phyloP scores from a whole-genome alignment of 2,888 invertebrate genomes.

The Steinernema hermaphroditum region DNA sequence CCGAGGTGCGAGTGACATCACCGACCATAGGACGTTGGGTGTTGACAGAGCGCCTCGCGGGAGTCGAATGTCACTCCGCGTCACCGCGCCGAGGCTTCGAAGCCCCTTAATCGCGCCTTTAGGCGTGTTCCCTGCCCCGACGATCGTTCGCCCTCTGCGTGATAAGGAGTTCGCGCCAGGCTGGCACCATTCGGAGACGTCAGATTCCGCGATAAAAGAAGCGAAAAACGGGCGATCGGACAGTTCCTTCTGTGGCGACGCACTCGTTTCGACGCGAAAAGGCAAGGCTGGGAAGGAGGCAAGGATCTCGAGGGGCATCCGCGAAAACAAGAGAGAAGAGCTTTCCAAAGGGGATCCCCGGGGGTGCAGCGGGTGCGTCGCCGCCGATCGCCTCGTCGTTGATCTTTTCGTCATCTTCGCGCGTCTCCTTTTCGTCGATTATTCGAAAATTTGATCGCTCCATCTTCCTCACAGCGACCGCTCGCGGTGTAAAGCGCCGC shows the following conservation, averaged over 20 bases:
- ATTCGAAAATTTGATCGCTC: constrained; percentile 13
- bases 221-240: constrained; percentile 11
- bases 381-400: constrained; percentile 9
- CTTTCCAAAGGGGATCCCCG: too few relatives aligned
- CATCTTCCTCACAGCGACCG: constrained; percentile 17
- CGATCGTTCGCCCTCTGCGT: constrained; percentile 7
- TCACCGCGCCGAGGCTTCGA: neutral
- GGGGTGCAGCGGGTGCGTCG: constrained; percentile 14
- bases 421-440: constrained; percentile 1
- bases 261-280: too few relatives aligned
- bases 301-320: too few relatives aligned
- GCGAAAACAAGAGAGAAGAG: neutral
- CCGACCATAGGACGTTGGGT: neutral
- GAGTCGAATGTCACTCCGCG: neutral
- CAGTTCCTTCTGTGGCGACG: neutral
- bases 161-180: constrained; percentile 19
- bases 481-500: constrained; percentile 12
- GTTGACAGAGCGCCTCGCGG: neutral
- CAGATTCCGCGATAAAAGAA: constrained; percentile 19
- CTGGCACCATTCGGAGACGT: constrained; percentile 10
- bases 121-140: neutral
- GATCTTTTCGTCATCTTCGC: constrained; percentile 28
- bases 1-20: neutral
- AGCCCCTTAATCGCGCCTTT: neutral
- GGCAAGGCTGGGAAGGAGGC: too few relatives aligned